A percentile compares a stretch with the other conserved stretches of the same genome.
phyloP scores from a whole-genome alignment of 2,113 vertebrate genomes.

The Heterochromis multidens region DNA sequence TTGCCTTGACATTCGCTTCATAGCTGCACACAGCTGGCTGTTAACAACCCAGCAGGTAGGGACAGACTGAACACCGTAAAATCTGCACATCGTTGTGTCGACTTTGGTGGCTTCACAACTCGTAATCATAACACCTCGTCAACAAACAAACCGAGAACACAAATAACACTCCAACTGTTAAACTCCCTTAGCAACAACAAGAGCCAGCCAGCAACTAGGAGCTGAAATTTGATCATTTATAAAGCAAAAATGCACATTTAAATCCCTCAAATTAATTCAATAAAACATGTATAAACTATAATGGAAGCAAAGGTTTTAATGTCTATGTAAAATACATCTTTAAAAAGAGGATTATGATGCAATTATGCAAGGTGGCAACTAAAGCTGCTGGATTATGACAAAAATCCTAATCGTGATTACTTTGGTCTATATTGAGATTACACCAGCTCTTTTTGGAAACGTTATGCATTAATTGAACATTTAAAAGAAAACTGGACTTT shows the following conservation, averaged over 20 bases:
- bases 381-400: too few species aligned
- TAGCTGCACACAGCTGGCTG: background rate
- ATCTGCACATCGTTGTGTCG: background rate
- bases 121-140: background rate
- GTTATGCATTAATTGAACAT: background rate
- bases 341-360: too few species aligned
- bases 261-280: background rate
- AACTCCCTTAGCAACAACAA: background rate
- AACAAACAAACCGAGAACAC: background rate
- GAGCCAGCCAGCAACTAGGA: background rate
- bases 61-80: background rate
- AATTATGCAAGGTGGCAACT: too few species aligned
- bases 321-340: too few species aligned
- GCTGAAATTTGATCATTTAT: background rate
- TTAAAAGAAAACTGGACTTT: background rate
- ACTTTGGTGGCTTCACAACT: background rate
- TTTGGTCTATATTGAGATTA: background rate
- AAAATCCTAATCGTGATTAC: background rate
- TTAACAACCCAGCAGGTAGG: conserved; percentile 2
- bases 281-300: background rate
- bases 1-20: background rate
- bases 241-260: background rate
- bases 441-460: background rate
- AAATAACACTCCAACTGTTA: background rate
- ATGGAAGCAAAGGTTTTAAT: background rate